These are phyloP conservation scores for Anabacerthia variegaticeps DNA, from an alignment of 2,797 vertebrate genomes.

Conservation along the genomic window DNA sequence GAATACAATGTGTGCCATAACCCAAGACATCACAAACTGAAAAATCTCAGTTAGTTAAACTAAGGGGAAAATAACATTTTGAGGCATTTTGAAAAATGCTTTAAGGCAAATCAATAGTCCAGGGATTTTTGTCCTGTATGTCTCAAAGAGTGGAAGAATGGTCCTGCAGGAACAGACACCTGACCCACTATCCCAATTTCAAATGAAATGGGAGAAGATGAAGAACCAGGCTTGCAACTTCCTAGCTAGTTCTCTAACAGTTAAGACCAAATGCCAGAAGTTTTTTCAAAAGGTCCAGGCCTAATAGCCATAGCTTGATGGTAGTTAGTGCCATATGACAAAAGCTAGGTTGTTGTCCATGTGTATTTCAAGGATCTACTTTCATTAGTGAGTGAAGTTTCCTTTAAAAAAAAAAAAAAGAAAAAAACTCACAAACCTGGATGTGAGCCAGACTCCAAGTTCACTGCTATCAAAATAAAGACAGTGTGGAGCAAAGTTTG, in stretches of 20 bases:
- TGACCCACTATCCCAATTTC: neutral
- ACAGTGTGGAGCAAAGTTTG: neutral
- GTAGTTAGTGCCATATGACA: neutral
- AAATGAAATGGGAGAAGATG: neutral
- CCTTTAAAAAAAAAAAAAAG: neutral
- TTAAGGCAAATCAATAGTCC: neutral
- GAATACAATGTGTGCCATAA: accelerated
- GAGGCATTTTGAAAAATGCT: neutral
- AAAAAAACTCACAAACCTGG: neutral
- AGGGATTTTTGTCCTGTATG: neutral
- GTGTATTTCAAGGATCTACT: neutral
- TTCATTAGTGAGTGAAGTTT: neutral
- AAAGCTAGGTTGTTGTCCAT: neutral
- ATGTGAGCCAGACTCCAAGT: neutral
- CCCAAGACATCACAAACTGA: neutral
- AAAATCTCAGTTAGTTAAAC: neutral
- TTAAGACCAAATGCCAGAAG: neutral
- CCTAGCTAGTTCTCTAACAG: neutral
- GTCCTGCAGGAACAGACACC: neutral
- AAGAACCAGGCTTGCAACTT: neutral
- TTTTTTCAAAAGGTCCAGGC: neutral
- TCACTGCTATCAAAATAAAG: neutral
- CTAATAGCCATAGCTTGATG: neutral
- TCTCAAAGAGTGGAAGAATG: neutral
- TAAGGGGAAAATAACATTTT: neutral